Percentiles rank a stretch among this genome's conserved stretches.
Conservation (phyloP, 2,888 invertebrate genomes). For the Cantharis nigra region DNA sequence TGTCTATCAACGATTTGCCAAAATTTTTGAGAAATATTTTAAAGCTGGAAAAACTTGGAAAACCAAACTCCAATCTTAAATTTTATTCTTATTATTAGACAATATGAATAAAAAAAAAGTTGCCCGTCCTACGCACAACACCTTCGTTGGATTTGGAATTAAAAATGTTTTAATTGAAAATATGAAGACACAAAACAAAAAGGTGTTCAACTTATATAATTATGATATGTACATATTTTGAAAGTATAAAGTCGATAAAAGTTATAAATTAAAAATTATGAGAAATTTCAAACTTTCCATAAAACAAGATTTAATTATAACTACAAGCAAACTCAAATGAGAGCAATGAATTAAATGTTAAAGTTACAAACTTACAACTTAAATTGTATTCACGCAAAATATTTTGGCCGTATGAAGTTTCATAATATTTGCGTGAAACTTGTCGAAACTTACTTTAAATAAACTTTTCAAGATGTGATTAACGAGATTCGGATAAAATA, state of each 20-base stretch:
- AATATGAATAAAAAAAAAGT: background rate
- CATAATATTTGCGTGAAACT: constrained; percentile 20
- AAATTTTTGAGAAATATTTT: no score
- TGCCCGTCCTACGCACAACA: background rate
- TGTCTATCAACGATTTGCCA: no score
- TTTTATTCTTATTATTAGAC: no score
- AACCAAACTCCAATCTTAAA: background rate
- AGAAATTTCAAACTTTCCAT: background rate
- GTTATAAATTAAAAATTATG: background rate
- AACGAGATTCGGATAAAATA: background rate
- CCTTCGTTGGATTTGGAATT: background rate
- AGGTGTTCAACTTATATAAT: background rate
- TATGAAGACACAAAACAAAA: background rate
- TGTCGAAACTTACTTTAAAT: background rate
- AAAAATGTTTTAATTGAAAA: background rate
- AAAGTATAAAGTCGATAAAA: background rate
- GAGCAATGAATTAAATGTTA: background rate
- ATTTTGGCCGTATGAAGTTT: constrained; percentile 21
- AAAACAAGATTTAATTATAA: background rate
- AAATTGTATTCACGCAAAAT: constrained; percentile 13
- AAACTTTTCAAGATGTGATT: background rate
- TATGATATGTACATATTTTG: background rate
- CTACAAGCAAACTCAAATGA: background rate
- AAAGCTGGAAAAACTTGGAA: background rate
- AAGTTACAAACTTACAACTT: background rate